Conservation (phyloP, 2,888 invertebrate species). For the Cephus sareptanus region DNA sequence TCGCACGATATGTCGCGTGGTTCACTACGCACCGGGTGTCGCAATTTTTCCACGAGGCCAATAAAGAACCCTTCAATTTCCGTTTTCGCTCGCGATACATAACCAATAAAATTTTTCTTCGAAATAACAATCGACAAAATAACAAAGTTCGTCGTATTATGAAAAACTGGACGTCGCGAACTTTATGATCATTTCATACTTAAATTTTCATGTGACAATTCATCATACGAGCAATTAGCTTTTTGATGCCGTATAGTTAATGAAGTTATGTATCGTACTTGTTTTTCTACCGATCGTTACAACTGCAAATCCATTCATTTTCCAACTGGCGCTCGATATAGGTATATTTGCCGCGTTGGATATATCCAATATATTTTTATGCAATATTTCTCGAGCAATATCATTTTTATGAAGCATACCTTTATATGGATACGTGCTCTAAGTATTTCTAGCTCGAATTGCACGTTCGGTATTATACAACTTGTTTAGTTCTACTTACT, state of each 20-base stretch:
- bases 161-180: not conserved
- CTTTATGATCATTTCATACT: not conserved
- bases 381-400: not conserved
- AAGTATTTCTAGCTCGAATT: not conserved
- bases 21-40: conserved; percentile 51
- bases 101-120: not conserved
- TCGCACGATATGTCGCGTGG: conserved; percentile 56
- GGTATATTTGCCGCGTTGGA: not conserved
- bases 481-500: conserved; percentile 36
- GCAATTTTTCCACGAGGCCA: conserved; percentile 16
- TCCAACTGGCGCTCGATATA: not conserved
- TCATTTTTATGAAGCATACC: not conserved
- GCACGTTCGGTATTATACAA: conserved; percentile 42
- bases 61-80: not conserved
- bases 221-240: not conserved
- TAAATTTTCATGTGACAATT: not conserved
- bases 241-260: not conserved
- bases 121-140: not conserved
- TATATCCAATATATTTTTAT: not conserved
- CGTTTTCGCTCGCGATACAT: not conserved
- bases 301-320: not conserved
- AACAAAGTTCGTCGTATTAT: not conserved
- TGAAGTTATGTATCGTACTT: not conserved
- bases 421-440: not conserved
- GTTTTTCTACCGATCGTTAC: not conserved